phyloP scores from a whole-genome alignment of 2,113 vertebrate species.

The Daphoenositta chrysoptera region DNA sequence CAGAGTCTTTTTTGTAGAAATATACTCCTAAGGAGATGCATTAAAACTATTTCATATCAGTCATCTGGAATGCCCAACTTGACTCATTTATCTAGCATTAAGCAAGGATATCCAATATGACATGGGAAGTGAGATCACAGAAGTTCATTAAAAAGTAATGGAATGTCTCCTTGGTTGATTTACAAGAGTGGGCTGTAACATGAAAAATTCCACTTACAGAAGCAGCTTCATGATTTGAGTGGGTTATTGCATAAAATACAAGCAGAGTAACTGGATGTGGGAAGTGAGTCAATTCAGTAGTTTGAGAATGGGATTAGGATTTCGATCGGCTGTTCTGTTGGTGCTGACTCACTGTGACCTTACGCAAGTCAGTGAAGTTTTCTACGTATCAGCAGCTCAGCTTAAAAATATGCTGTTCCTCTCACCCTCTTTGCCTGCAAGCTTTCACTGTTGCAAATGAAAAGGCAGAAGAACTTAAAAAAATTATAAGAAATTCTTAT shows the following conservation, averaged over 20 bases:
- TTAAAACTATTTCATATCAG: neutral
- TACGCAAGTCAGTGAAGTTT: neutral
- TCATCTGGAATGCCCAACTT: neutral
- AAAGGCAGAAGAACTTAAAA: neutral
- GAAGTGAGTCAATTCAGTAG: slow-evolving; percentile 45
- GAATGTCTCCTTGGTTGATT: neutral
- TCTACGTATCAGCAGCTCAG: neutral
- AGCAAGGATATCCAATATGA: neutral
- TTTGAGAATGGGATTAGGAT: slow-evolving; percentile 45
- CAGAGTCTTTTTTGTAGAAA: neutral
- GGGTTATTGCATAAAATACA: neutral
- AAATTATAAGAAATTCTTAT: neutral
- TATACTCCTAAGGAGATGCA: neutral
- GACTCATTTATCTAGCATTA: neutral
- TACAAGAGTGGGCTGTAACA: neutral
- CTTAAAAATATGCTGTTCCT: neutral
- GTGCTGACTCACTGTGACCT: slow-evolving; percentile 34
- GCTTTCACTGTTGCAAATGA: neutral
- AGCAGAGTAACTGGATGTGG: neutral
- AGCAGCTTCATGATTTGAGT: neutral
- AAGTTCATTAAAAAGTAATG: neutral
- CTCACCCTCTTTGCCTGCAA: neutral
- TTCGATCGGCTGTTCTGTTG: neutral
- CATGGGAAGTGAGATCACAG: neutral
- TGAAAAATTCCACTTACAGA: neutral